phyloP scores from a whole-genome alignment of 1,140 invertebrate genomes.

The Drosophila fuyamai region DNA sequence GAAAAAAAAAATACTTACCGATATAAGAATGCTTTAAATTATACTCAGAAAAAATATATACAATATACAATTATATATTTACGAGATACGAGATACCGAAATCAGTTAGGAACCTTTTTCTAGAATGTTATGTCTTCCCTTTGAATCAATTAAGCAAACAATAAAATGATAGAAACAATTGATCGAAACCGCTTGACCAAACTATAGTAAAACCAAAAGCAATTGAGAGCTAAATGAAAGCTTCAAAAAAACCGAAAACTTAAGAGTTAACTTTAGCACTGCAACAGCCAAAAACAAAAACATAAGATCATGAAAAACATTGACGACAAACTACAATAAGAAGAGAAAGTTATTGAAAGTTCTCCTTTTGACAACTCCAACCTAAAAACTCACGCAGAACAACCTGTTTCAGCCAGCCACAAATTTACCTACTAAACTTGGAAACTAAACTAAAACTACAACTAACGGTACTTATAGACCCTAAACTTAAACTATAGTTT shows the following conservation, averaged over 20 bases:
- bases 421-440: slow-evolving; percentile 64
- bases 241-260: slow-evolving; percentile 21
- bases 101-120: slow-evolving; percentile 79
- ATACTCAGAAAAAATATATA: slow-evolving; percentile 63
- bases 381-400: slow-evolving; percentile 33
- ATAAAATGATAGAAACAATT: slow-evolving; percentile 42
- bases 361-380: slow-evolving; percentile 35
- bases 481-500: slow-evolving; percentile 50
- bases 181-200: slow-evolving; percentile 45
- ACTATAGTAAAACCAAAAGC: slow-evolving; percentile 15
- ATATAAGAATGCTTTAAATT: slow-evolving; percentile 67
- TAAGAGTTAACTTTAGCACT: slow-evolving; percentile 48
- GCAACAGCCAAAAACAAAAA: slow-evolving; percentile 29
- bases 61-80: slow-evolving; percentile 69
- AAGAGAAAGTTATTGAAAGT: slow-evolving; percentile 20
- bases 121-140: slow-evolving; percentile 83
- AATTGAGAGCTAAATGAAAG: slow-evolving; percentile 45
- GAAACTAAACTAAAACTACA: slow-evolving; percentile 28
- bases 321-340: slow-evolving; percentile 49
- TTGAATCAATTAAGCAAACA: slow-evolving; percentile 74
- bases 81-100: slow-evolving; percentile 41
- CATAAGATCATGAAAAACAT: slow-evolving; percentile 5
- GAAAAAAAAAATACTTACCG: slow-evolving; percentile 26
- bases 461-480: slow-evolving; percentile 27
- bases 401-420: slow-evolving; percentile 60